A percentile compares a stretch with the other conserved stretches of the same genome.
These are phyloP conservation scores for Eustalomyia histrio DNA, from an alignment of 2,888 invertebrate species.

Conservation along the genomic window DNA sequence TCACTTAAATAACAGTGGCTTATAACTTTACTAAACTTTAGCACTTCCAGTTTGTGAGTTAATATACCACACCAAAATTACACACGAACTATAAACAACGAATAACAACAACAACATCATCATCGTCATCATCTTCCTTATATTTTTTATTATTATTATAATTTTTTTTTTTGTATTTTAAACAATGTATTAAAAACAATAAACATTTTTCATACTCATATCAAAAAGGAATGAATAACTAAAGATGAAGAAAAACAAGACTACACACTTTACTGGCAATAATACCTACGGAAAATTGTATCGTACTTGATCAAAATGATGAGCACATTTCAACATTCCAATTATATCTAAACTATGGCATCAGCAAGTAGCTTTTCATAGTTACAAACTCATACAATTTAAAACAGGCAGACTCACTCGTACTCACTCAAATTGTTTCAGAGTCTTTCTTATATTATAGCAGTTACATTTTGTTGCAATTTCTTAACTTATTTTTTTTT, in stretches of 20 bases:
- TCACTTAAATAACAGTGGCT: conserved; percentile 62
- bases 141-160: too few relatives aligned
- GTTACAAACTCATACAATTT: conserved; percentile 7
- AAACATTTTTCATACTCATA: conserved; percentile 10
- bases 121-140: not conserved
- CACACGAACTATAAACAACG: not conserved
- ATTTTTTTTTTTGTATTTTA: too few relatives aligned
- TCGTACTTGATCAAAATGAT: conserved; percentile 56
- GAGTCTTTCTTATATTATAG: conserved; percentile 33
- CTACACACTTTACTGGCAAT: conserved; percentile 18
- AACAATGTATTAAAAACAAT: conserved; percentile 10
- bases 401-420: conserved; percentile 15
- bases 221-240: not conserved
- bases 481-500: conserved; percentile 12
- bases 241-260: conserved; percentile 1
- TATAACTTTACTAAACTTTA: conserved; percentile 60
- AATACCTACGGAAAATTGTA: conserved; percentile 38
- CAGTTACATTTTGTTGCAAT: conserved; percentile 55
- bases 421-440: not conserved
- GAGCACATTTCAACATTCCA: conserved; percentile 64
- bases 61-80: conserved; percentile 43
- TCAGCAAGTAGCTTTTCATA: conserved; percentile 44
- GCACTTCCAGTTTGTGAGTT: conserved; percentile 61
- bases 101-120: conserved; percentile 1
- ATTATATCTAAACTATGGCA: conserved; percentile 63